Base-by-base conservation (phyloP, 2,797 vertebrate genomes). In the Merluccius polli region DNA sequence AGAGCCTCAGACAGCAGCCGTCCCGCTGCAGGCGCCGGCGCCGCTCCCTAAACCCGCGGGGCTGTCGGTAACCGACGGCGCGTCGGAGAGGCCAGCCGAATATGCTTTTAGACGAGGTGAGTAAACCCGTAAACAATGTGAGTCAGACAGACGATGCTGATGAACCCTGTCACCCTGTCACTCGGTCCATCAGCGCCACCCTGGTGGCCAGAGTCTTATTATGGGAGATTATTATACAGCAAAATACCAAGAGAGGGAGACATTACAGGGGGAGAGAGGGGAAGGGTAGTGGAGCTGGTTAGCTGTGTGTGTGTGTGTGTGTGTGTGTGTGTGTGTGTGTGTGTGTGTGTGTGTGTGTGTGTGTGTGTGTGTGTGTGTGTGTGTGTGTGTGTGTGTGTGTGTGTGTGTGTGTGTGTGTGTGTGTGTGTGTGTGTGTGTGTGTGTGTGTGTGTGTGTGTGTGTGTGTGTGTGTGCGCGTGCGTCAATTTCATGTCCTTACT, bases 71-170 rank as follows among this genome's bases (percentile, higher is more conserved):
- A 48, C 78, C 18, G 83, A 79, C 0, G 32, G 74, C 41, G 38
- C 78, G 3, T 1, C 75, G 24, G 84, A 59, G 0, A 83, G 86
- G 4, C 75, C 73, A 1, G 82, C 70, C 0, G 77, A 87, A 33
- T 75, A 78, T 67, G 12, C 74, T 41, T 82, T 81, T 13, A 71
- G 13, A 9, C 77, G 74, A 79, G 85, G 88, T 88, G 44, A 76
- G 88, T 52, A n/a, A 71, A 27, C 72, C 79, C 65, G 73, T 70
- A 27, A 75, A 78, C 67, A 16, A 13, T 69, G 67, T 32, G 67
- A 68, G 10, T 68, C 65, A 31, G 15, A 12, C 21, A 10, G 36
- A 36, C 9, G 36, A 5, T 36, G 36, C 9, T 36, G 36, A 36
- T 36, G 1, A 36, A 36, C 36, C n/a, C n/a, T n/a, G n/a, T n/a